These are phyloP conservation scores for Glaucidium brasilianum DNA, from an alignment of 2,113 vertebrate genomes.

Conservation along the genomic window DNA sequence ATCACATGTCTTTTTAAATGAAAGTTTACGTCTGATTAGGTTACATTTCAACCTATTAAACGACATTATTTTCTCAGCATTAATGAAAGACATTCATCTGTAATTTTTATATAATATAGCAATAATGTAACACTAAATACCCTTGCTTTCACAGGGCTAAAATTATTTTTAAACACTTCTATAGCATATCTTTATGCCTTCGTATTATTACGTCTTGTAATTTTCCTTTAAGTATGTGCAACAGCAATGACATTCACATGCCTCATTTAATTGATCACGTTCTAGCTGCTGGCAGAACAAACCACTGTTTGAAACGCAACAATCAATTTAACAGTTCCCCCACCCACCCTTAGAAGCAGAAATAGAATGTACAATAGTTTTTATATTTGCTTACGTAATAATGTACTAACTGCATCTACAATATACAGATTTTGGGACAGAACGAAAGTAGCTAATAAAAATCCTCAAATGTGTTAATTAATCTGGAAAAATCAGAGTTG, in stretches of 20 bases:
- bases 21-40: background rate
- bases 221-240: background rate
- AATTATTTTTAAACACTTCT: background rate
- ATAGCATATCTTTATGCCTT: background rate
- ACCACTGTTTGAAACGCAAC: background rate
- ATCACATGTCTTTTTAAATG: background rate
- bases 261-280: conserved; percentile 7
- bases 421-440: background rate
- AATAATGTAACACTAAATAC: background rate
- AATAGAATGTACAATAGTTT: background rate
- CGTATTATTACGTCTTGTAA: background rate
- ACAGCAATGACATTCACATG: conserved; percentile 1
- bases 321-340: background rate
- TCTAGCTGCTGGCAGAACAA: conserved; percentile 34
- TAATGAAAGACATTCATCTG: background rate
- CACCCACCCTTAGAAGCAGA: background rate
- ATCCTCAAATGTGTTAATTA: background rate
- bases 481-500: background rate
- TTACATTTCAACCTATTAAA: background rate
- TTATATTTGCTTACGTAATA: background rate
- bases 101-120: background rate
- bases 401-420: background rate
- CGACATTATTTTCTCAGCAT: background rate
- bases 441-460: background rate
- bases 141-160: background rate